Evolutionary conservation across 2,888 invertebrate species (phyloP).

Genomic region (Uropetala carovei): DNA sequence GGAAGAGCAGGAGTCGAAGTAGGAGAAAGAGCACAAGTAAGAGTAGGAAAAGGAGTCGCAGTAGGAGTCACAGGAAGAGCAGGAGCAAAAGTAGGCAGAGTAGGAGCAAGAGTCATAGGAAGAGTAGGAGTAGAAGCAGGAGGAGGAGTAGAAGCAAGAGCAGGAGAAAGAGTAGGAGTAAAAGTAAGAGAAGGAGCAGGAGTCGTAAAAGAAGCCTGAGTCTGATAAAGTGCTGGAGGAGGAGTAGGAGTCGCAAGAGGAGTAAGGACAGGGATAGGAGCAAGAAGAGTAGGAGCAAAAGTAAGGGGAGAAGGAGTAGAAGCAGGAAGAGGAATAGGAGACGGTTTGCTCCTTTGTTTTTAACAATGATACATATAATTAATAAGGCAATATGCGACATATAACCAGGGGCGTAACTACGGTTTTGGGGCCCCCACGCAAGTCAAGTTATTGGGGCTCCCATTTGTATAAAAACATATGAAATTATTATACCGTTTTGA

Average conservation of each 20-base stretch:
- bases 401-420: too few relatives aligned
- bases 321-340: conserved; percentile 60
- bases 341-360: too few relatives aligned
- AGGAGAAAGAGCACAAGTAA: conserved; percentile 67
- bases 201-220: conserved; percentile 51
- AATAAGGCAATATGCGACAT: too few relatives aligned
- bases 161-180: conserved; percentile 65
- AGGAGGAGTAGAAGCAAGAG: conserved; percentile 31
- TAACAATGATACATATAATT: too few relatives aligned
- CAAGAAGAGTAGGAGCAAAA: conserved; percentile 35
- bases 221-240: conserved; percentile 53
- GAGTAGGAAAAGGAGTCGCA: conserved; percentile 54
- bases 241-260: conserved; percentile 52
- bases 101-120: conserved; percentile 65
- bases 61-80: conserved; percentile 66
- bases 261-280: conserved; percentile 53
- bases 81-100: conserved; percentile 66
- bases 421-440: too few relatives aligned
- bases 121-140: conserved; percentile 15
- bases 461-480: too few relatives aligned
- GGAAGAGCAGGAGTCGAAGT: conserved; percentile 69
- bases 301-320: conserved; percentile 51
- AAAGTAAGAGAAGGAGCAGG: conserved; percentile 70
- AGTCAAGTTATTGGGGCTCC: too few relatives aligned
- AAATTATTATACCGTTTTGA: too few relatives aligned